Evolutionary conservation across 53 echinoderm and acorn worm genomes (phyloP).

Genomic region (Antedon mediterranea): DNA sequence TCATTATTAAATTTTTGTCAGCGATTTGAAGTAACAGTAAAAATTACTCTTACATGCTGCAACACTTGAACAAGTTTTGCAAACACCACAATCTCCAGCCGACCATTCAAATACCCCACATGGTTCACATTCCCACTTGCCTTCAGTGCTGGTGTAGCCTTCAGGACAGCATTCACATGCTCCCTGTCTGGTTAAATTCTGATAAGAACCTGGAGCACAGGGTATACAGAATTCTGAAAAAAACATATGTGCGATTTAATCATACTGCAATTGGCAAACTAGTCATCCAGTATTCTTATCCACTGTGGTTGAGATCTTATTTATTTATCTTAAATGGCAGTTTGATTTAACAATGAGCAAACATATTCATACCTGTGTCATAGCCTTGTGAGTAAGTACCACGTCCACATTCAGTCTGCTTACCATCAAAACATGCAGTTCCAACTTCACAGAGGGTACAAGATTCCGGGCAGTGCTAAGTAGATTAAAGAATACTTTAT

Average conservation of each 20-base stretch:
- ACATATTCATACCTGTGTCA: too few relatives aligned
- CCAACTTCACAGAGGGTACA: conserved; percentile 74
- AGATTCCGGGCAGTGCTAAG: conserved; percentile 50
- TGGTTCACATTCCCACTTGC: conserved; percentile 60
- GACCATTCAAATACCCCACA: conserved; percentile 64
- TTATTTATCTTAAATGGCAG: too few relatives aligned
- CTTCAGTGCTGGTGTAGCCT: conserved; percentile 68
- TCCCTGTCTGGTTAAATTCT: conserved; percentile 46
- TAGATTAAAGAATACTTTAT: too few relatives aligned
- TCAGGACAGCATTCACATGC: conserved; percentile 56
- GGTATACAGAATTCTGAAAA: conserved; percentile 49
- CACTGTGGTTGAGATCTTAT: too few relatives aligned
- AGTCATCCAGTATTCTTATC: too few relatives aligned
- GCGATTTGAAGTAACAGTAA: too few relatives aligned
- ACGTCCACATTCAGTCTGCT: conserved; percentile 45
- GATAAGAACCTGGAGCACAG: conserved; percentile 63
- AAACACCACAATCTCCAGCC: conserved; percentile 46
- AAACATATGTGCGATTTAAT: too few relatives aligned
- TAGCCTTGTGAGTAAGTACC: conserved; percentile 62
- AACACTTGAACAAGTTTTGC: conserved; percentile 40
- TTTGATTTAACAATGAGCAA: too few relatives aligned
- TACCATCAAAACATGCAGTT: conserved; percentile 70
- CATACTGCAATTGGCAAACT: too few relatives aligned
- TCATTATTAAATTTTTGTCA: too few relatives aligned
- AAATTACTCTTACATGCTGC: conserved; percentile 61